A percentile compares a stretch with the other conserved stretches of the same genome.
Evolutionary conservation across 2,888 invertebrate genomes (phyloP).

Genomic region (Leptinotarsa juncta): DNA sequence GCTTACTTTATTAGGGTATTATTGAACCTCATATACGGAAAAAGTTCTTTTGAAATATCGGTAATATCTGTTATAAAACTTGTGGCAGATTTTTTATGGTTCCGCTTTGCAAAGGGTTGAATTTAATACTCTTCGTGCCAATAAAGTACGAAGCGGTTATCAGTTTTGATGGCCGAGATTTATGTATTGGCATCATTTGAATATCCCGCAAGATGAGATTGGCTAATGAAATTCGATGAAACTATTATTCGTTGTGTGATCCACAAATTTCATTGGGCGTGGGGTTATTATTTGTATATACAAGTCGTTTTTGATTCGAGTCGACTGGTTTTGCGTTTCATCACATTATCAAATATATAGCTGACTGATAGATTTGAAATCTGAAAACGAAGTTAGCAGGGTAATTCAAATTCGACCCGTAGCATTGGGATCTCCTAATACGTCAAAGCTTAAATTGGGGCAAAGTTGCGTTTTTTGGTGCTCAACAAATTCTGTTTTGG

Average conservation of each 20-base stretch:
- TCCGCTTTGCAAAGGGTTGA: conserved; percentile 34
- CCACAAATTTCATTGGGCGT: background rate
- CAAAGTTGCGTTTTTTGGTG: too few species aligned
- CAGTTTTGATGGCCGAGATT: conserved; percentile 12
- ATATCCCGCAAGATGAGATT: conserved; percentile 10
- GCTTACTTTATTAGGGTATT: conserved; percentile 41
- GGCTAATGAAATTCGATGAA: conserved; percentile 6
- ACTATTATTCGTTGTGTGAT: background rate
- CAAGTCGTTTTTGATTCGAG: too few species aligned
- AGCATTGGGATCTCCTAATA: too few species aligned
- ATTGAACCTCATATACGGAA: conserved; percentile 39
- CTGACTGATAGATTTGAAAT: too few species aligned
- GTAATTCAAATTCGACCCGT: too few species aligned
- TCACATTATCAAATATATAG: too few species aligned
- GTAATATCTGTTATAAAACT: conserved; percentile 41
- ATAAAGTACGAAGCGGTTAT: conserved; percentile 25
- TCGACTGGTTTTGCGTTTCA: too few species aligned
- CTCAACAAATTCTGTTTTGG: too few species aligned
- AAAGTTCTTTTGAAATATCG: conserved; percentile 40
- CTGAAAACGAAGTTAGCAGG: too few species aligned
- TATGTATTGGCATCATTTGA: conserved; percentile 14
- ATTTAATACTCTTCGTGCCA: conserved; percentile 32
- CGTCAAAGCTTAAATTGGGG: too few species aligned
- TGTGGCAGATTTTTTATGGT: conserved; percentile 38
- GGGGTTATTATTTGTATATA: background rate